phyloP scores from a whole-genome alignment of 2,797 vertebrate species.

The Periparus ater region DNA sequence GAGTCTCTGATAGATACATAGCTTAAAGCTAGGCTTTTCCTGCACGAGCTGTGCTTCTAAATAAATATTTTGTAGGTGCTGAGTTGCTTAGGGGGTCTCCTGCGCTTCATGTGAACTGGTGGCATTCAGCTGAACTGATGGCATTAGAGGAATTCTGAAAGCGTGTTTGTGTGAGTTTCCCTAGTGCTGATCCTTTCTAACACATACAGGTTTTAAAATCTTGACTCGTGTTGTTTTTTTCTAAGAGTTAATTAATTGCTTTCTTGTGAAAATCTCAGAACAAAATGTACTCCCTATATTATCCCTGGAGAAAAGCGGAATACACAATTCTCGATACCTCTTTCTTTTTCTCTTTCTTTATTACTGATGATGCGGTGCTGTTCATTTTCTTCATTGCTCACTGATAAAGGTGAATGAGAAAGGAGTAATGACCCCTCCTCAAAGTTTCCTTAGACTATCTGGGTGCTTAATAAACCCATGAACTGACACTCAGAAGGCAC shows the following conservation, averaged over 20 bases:
- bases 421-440: background rate
- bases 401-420: background rate
- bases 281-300: background rate
- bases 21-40: background rate
- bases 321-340: background rate
- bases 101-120: background rate
- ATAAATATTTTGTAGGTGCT: background rate
- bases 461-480: rapidly evolving
- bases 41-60: background rate
- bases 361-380: background rate
- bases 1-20: background rate
- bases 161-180: background rate
- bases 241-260: background rate
- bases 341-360: background rate
- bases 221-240: background rate
- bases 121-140: background rate
- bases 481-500: background rate
- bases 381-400: background rate
- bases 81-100: background rate
- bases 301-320: background rate
- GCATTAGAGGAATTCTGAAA: background rate
- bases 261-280: background rate
- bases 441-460: background rate
- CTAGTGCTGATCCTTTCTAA: background rate
- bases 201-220: background rate